phyloP scores from a whole-genome alignment of 1,140 invertebrate species.

The Dryas iulia region DNA sequence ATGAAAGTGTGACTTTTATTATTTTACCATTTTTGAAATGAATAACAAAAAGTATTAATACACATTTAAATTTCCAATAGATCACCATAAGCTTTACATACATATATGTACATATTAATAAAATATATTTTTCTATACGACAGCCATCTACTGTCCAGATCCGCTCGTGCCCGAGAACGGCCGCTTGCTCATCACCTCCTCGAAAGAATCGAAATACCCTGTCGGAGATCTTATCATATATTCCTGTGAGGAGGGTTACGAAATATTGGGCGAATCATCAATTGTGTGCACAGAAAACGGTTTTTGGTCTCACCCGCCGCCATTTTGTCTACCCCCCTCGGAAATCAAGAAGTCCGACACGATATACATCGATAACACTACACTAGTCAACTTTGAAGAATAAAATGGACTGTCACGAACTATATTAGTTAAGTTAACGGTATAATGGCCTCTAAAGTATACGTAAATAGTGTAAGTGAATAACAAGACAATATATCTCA shows the following conservation, averaged over 20 bases:
- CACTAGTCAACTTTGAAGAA: slow-evolving; percentile 62
- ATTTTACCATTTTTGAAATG: too few relatives aligned
- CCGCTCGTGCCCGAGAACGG: slow-evolving; percentile 88
- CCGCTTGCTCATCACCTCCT: slow-evolving; percentile 53
- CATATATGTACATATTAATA: too few relatives aligned
- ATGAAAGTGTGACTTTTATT: too few relatives aligned
- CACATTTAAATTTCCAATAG: too few relatives aligned
- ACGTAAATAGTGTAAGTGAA: background rate
- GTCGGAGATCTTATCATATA: slow-evolving; percentile 91
- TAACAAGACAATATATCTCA: background rate
- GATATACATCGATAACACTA: slow-evolving; percentile 67
- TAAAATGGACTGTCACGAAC: slow-evolving; percentile 26
- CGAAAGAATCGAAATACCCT: slow-evolving; percentile 82
- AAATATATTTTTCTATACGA: slow-evolving; percentile 38
- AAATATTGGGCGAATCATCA: slow-evolving; percentile 88
- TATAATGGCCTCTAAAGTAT: background rate
- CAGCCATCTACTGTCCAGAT: slow-evolving; percentile 90
- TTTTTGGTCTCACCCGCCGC: slow-evolving; percentile 92
- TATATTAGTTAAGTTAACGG: background rate
- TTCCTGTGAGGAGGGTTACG: slow-evolving; percentile 85
- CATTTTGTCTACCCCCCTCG: slow-evolving; percentile 83
- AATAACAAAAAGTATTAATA: too few relatives aligned
- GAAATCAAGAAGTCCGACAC: slow-evolving; percentile 71
- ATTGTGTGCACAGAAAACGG: slow-evolving; percentile 93
- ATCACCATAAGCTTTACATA: too few relatives aligned